These are phyloP conservation scores for Nymphalis urticae DNA, from an alignment of 2,888 invertebrate genomes.

Conservation along the genomic window DNA sequence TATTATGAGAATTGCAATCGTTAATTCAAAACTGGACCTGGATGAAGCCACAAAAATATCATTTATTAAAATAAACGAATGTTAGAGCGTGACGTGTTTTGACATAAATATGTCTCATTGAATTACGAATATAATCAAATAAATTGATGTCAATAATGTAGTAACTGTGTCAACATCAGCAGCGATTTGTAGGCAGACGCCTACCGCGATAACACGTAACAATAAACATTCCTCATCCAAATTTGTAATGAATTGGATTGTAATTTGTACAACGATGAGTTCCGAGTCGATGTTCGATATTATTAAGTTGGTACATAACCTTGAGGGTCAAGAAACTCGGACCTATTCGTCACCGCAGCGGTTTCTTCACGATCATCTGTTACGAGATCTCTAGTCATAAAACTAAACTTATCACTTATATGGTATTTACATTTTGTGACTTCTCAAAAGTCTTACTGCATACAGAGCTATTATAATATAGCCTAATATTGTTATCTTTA, in stretches of 20 bases:
- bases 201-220: conserved; percentile 36
- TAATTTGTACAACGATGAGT: conserved; percentile 27
- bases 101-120: conserved; percentile 7
- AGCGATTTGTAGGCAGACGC: conserved; percentile 34
- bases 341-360: conserved; percentile 39
- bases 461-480: not conserved
- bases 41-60: not conserved
- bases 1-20: no score
- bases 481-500: not conserved
- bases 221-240: conserved; percentile 44
- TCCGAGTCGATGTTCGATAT: conserved; percentile 12
- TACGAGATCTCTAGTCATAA: conserved; percentile 27
- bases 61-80: not conserved
- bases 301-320: conserved; percentile 37
- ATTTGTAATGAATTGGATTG: conserved; percentile 37
- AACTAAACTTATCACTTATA: conserved; percentile 32
- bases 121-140: conserved; percentile 18
- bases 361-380: conserved; percentile 33
- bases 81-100: conserved; percentile 4
- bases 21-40: not conserved
- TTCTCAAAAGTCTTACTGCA: not conserved
- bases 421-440: conserved; percentile 4
- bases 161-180: conserved; percentile 32
- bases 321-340: conserved; percentile 48
- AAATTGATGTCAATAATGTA: conserved; percentile 13